These are phyloP conservation scores for Physeter macrocephalus DNA, from an alignment of 2,113 vertebrate species.

Conservation along the genomic window DNA sequence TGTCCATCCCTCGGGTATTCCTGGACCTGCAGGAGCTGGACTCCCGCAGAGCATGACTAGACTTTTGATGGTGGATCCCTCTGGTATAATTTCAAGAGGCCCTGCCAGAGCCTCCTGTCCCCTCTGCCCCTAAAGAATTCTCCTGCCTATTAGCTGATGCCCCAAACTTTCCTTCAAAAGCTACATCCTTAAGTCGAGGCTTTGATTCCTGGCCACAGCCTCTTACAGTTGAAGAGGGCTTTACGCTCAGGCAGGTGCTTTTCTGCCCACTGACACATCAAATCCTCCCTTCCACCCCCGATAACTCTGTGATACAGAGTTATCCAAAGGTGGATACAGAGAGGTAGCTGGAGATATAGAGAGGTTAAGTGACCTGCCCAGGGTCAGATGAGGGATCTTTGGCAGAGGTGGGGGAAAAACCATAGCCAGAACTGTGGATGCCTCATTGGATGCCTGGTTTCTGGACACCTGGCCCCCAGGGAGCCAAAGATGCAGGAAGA, in stretches of 20 bases:
- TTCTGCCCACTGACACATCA: neutral
- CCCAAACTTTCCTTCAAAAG: neutral
- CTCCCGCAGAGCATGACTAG: too few species aligned
- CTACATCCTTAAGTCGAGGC: neutral
- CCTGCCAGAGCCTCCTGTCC: neutral
- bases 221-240: neutral
- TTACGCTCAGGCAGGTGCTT: neutral
- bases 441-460: neutral
- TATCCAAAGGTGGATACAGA: neutral
- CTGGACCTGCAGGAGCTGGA: too few species aligned
- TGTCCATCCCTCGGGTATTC: too few species aligned
- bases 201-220: neutral
- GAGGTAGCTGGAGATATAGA: neutral
- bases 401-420: neutral
- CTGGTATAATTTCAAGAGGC: neutral
- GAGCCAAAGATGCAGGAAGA: neutral
- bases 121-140: too few species aligned
- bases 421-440: neutral
- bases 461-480: neutral
- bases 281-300: neutral
- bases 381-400: neutral
- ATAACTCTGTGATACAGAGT: neutral
- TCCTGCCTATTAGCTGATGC: neutral
- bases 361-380: neutral
- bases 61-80: neutral